Evolutionary conservation across 2,888 invertebrate genomes (phyloP), one percentile per base, ranked within the genome.

Genomic region (Leptura quadrifasciata): DNA sequence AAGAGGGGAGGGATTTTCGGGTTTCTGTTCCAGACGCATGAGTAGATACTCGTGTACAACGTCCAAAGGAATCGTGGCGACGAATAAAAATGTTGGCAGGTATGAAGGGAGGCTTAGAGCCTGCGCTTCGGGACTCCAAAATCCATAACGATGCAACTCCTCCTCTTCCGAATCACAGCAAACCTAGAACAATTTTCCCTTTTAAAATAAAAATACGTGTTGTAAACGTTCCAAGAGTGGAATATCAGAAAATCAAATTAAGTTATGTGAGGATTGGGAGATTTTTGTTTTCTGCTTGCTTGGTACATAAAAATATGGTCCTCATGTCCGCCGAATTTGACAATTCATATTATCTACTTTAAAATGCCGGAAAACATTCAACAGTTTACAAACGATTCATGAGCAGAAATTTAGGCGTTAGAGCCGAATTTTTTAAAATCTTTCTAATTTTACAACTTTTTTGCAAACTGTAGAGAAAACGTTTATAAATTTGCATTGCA

Each of bases 21-120:
- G 96, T 75, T 94, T 93, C 77, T 95, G 94, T 86, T 97, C 97
- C 54, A 97, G 90, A 58, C 97, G 90, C 91, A 98, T 94, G 76
- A 94, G 90, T 58, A 98, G 90, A 90, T 97, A 98, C 89, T 98
- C 97, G 86, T 97, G 96, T 78, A 97, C 94, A n/a, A 97, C 94
- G 89, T 98, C 97, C 85, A 98, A 90, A 24, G 97, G 96, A 69
- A 98, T 93, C 68, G 94, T 93, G 76, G 95, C 94, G 17, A 98
- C 91, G 88, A 97, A 96, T 70, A 98, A 91, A 90, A 97, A 98
- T 77, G 95, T 93, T 47, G 94, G 93, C 82, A 94, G 92, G 90
- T 97, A 97, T 1, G 96, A 95, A 0, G 98, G 98, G 80, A 98
- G 90, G 76, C 93, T 92, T 89, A 97, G 92, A n/a, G 93, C 91